Percentiles rank a stretch among this genome's conserved stretches.
These are phyloP conservation scores for Spondyliosoma cantharus DNA, from an alignment of 2,797 vertebrate genomes.

Conservation along the genomic window DNA sequence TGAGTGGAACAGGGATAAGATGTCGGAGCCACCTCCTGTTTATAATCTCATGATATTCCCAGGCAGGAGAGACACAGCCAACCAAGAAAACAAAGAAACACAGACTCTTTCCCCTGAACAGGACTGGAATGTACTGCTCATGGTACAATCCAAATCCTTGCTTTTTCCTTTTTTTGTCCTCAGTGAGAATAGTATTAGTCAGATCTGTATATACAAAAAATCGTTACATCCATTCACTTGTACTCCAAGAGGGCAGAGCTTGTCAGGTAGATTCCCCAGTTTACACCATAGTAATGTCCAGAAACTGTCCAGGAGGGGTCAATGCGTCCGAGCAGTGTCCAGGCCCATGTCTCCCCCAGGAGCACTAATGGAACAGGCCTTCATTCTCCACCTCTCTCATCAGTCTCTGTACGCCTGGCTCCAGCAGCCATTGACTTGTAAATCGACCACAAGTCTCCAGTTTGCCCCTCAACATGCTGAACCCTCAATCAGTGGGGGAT, in stretches of 20 bases:
- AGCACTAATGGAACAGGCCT: slow-evolving; percentile 75
- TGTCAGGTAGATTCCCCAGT: slow-evolving; percentile 47
- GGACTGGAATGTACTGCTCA: slow-evolving; percentile 49
- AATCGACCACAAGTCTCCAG: slow-evolving; percentile 62
- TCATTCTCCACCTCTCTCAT: slow-evolving; percentile 70
- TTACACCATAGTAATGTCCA: slow-evolving; percentile 59
- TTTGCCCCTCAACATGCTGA: slow-evolving; percentile 63
- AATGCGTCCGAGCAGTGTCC: slow-evolving; percentile 59
- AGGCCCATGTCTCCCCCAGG: slow-evolving; percentile 62
- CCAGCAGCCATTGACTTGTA: slow-evolving; percentile 71
- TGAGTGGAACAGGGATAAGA: slow-evolving; percentile 67
- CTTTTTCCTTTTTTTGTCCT: slow-evolving; percentile 40
- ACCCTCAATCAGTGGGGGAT: slow-evolving; percentile 57
- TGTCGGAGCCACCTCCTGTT: slow-evolving; percentile 73
- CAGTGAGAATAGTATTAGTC: slow-evolving; percentile 28
- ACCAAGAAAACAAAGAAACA: slow-evolving; percentile 60
- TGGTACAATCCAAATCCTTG: slow-evolving; percentile 53
- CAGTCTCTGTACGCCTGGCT: slow-evolving; percentile 56
- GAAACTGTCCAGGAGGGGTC: slow-evolving; percentile 62
- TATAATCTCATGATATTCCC: slow-evolving; percentile 74
- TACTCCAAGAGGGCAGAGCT: slow-evolving; percentile 58
- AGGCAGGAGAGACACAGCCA: slow-evolving; percentile 63
- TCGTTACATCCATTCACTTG: slow-evolving; percentile 65
- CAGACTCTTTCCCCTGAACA: slow-evolving; percentile 53
- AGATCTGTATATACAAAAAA: slow-evolving; percentile 47